Evolutionary conservation across 2,888 invertebrate genomes (phyloP).

Genomic region (Eudemis profundana): DNA sequence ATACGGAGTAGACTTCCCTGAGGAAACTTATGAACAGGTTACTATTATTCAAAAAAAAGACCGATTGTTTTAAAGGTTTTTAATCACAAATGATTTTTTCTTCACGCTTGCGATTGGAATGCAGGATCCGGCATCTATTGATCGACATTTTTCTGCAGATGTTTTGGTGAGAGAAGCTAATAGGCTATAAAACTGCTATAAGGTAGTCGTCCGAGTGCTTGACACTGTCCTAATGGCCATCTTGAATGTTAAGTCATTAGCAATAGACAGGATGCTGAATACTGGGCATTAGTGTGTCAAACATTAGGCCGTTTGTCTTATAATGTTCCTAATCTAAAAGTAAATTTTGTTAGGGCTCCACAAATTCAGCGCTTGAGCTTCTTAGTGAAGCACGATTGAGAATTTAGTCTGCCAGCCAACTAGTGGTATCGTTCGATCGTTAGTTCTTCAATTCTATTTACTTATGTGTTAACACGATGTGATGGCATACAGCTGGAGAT

Average conservation of each 20-base stretch:
- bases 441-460: too few species aligned
- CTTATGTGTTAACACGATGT: neutral
- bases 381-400: too few species aligned
- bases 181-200: neutral
- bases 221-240: too few species aligned
- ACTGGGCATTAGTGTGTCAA: too few species aligned
- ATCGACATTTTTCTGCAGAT: slow-evolving; percentile 71
- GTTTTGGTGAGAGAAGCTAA: slow-evolving; percentile 69
- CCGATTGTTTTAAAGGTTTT: neutral
- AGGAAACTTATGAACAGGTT: slow-evolving; percentile 90
- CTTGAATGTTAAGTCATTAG: too few species aligned
- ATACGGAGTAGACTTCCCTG: slow-evolving; percentile 95
- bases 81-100: slow-evolving; percentile 38
- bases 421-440: neutral
- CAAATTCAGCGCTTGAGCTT: too few species aligned
- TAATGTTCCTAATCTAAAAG: too few species aligned
- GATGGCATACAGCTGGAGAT: slow-evolving; percentile 84
- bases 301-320: too few species aligned
- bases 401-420: too few species aligned
- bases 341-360: too few species aligned
- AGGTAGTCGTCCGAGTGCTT: too few species aligned
- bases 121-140: slow-evolving; percentile 51
- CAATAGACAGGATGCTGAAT: too few species aligned
- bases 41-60: neutral
- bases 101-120: slow-evolving; percentile 52